Conservation (phyloP, 1,140 invertebrate species). For the Drosophila gunungcola region DNA sequence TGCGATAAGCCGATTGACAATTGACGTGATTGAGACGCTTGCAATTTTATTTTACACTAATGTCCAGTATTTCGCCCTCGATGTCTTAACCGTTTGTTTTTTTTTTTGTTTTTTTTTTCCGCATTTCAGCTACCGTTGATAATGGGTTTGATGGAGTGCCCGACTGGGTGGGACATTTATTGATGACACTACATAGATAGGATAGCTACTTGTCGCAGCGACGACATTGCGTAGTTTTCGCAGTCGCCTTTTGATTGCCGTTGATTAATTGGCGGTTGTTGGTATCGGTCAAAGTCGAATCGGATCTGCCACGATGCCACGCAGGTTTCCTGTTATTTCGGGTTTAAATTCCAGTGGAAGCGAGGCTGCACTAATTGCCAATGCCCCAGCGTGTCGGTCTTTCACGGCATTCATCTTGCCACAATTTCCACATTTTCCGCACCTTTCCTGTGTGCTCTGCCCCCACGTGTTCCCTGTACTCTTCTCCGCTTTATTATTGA, state of each 20-base stretch:
- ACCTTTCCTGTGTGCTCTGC: not conserved
- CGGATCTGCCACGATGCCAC: too few species aligned
- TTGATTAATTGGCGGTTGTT: slow-evolving; percentile 39
- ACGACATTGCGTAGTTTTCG: slow-evolving; percentile 32
- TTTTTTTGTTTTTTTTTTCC: not conserved
- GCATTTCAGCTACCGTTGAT: slow-evolving; percentile 35
- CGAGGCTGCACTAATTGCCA: slow-evolving; percentile 20
- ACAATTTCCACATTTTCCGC: slow-evolving; percentile 26
- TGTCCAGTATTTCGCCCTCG: slow-evolving; percentile 4
- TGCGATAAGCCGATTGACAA: slow-evolving; percentile 51
- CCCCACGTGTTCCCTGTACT: slow-evolving; percentile 19
- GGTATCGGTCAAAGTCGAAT: slow-evolving; percentile 15
- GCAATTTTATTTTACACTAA: slow-evolving; percentile 1
- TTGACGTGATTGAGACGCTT: slow-evolving; percentile 42
- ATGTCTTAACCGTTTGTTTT: slow-evolving; percentile 1
- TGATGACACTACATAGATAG: slow-evolving; percentile 63
- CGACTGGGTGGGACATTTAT: slow-evolving; percentile 56
- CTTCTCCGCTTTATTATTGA: slow-evolving; percentile 65
- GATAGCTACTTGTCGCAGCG: slow-evolving; percentile 25
- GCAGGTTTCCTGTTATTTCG: slow-evolving; percentile 7
- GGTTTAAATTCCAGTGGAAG: slow-evolving; percentile 21
- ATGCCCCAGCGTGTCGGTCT: not conserved
- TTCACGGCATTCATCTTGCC: slow-evolving; percentile 24
- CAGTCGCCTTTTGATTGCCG: slow-evolving; percentile 32
- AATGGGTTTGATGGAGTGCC: slow-evolving; percentile 58